Evolutionary conservation across 1,140 invertebrate species (phyloP), one percentile per base, ranked within the genome.

Genomic region (Popillia japonica): DNA sequence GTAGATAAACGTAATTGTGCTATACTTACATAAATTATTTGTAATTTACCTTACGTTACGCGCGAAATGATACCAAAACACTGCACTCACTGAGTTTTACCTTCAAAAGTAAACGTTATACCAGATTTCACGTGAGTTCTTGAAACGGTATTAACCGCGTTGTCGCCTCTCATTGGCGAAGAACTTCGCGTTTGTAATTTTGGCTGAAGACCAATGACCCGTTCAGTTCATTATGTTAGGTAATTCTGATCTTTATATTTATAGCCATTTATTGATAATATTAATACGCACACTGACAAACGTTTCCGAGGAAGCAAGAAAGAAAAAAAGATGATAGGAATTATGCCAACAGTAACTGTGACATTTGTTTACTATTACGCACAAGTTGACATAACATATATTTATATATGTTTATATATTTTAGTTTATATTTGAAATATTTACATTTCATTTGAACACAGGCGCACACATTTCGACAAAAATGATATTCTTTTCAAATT

Each of bases 101-200:
- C 61, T 68, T 68, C 61, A 68, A 68, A 68, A 68, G 61, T 34
- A 68, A 68, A 68, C 17, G 61, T 68, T 17, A 22, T 68, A 68
- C 61, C 14, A 14, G 48, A 55, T 55, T 55, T 55, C 48, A 55
- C n/a, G 14, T 55, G 14, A 55, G 48, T 55, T 14, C 48, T 55
- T 55, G 3, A 55, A 2, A 17, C 48, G 48, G 6, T n/a, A 17
- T 6, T 55, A 17, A 17, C n/a, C 11, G 14, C 20, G 61, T 8
- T 68, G 10, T 8, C 22, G 4, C 27, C 20, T 6, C 22, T 68
- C 11, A 27, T 68, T 22, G 22, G 61, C 61, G 61, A 68, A 68
- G 61, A 68, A 48, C n/a, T 48, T 48, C 10, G 44, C n/a, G 61
- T 68, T 68, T 55, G 6, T n/a, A 17, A 55, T 55, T 55, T 55